Percentiles rank a stretch among this genome's conserved stretches.
Evolutionary conservation across 2,113 vertebrate species (phyloP).

Genomic region (Strix aluco): DNA sequence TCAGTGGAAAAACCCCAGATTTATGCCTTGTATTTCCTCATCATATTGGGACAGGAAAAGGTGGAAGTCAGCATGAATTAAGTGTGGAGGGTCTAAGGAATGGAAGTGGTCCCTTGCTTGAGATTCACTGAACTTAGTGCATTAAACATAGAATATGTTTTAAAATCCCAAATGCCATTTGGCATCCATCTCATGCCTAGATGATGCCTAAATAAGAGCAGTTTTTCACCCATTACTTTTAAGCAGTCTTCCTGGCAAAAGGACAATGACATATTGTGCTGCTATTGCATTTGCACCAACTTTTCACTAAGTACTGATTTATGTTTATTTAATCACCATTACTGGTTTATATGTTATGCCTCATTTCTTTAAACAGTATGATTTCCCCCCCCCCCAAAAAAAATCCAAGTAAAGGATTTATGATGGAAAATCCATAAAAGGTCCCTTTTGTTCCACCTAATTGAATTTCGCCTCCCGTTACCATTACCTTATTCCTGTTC

Average conservation of each 20-base stretch:
- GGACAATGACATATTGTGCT: conserved; percentile 24
- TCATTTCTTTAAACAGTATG: conserved; percentile 48
- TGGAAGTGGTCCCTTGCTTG: neutral
- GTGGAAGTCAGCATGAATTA: neutral
- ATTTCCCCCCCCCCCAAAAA: neutral
- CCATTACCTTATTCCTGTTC: conserved; percentile 63
- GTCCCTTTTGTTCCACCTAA: conserved; percentile 65
- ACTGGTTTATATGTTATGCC: conserved; percentile 48
- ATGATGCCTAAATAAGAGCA: neutral
- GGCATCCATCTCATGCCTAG: conserved; percentile 1
- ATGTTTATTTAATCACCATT: conserved; percentile 50
- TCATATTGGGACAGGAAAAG: neutral
- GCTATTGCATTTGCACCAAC: conserved; percentile 14
- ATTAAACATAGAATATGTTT: neutral
- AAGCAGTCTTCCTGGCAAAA: conserved; percentile 34
- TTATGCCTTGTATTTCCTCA: neutral
- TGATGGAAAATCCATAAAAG: conserved; percentile 58
- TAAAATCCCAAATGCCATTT: conserved; percentile 21
- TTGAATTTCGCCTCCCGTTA: conserved; percentile 47
- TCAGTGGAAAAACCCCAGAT: neutral
- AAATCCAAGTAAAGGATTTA: conserved; percentile 10
- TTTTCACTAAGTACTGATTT: conserved; percentile 51
- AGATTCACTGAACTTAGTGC: neutral
- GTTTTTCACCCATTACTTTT: neutral
- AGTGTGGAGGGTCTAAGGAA: neutral